phyloP scores from a whole-genome alignment of 2,113 vertebrate species.

The Lagopus muta region DNA sequence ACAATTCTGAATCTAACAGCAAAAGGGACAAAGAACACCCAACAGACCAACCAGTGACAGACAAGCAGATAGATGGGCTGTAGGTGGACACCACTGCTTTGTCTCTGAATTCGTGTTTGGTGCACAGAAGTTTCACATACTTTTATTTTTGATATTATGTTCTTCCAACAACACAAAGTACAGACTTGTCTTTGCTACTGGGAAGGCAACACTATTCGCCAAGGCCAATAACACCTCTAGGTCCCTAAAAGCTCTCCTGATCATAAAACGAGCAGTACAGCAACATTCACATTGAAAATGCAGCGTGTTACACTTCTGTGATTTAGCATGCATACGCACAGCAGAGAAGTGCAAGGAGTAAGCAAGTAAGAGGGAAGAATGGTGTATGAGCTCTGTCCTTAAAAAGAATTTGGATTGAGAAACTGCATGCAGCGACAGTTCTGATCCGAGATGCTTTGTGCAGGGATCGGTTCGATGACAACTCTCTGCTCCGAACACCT shows the following conservation, averaged over 20 bases:
- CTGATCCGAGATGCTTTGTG: not conserved
- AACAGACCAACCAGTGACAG: no score
- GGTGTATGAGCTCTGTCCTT: not conserved
- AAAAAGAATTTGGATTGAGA: not conserved
- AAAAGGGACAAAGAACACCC: not conserved
- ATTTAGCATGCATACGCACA: not conserved
- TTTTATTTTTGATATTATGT: not conserved
- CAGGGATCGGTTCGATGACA: not conserved
- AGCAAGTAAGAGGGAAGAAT: not conserved
- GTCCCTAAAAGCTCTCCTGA: not conserved
- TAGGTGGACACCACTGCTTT: not conserved
- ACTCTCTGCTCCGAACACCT: not conserved
- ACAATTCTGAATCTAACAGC: not conserved
- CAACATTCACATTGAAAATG: not conserved
- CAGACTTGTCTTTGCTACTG: not conserved
- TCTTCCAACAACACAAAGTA: not conserved
- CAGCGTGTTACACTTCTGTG: no score
- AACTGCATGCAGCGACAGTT: accelerated
- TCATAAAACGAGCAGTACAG: not conserved
- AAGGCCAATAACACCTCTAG: not conserved
- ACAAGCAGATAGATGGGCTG: no score
- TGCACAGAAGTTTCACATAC: not conserved
- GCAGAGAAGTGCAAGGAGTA: not conserved
- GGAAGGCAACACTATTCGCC: not conserved
- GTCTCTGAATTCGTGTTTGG: not conserved